Percentiles rank a stretch among this genome's conserved stretches.
Conservation (phyloP, 2,888 invertebrate genomes). For the Melieria picta region DNA sequence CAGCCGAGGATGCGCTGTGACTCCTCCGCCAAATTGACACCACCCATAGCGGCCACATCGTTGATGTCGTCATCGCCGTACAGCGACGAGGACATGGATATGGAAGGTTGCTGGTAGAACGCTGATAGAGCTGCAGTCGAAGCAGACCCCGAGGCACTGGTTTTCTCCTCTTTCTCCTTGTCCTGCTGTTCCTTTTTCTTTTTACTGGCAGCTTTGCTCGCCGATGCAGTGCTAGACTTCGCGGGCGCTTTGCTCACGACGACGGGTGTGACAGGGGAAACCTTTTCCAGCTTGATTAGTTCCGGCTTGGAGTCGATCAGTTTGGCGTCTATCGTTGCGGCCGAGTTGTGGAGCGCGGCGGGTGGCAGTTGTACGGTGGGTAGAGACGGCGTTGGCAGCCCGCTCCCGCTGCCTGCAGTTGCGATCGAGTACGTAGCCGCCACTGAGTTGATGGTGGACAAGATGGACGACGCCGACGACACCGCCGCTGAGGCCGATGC, state of each 20-base stretch:
- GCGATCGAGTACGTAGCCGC: slow-evolving; percentile 46
- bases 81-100: slow-evolving; percentile 67
- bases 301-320: slow-evolving; percentile 53
- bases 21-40: slow-evolving; percentile 96
- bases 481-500: slow-evolving; percentile 46
- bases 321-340: slow-evolving; percentile 46
- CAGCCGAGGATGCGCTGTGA: slow-evolving; percentile 92
- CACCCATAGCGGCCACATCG: slow-evolving; percentile 99
- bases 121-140: slow-evolving; percentile 62
- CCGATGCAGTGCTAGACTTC: slow-evolving; percentile 66
- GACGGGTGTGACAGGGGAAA: slow-evolving; percentile 42
- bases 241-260: slow-evolving; percentile 53
- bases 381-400: slow-evolving; percentile 59
- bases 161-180: slow-evolving; percentile 59
- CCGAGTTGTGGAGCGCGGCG: slow-evolving; percentile 30
- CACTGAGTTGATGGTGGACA: slow-evolving; percentile 60
- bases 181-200: slow-evolving; percentile 81
- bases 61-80: slow-evolving; percentile 96
- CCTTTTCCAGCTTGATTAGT: slow-evolving; percentile 42
- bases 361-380: slow-evolving; percentile 61
- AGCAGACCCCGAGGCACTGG: slow-evolving; percentile 45
- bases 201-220: slow-evolving; percentile 71
- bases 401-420: slow-evolving; percentile 40
- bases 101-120: slow-evolving; percentile 69
- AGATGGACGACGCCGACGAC: slow-evolving; percentile 49